Base-by-base conservation (phyloP, 2,888 invertebrate species). In the Yponomeuta malinellus region DNA sequence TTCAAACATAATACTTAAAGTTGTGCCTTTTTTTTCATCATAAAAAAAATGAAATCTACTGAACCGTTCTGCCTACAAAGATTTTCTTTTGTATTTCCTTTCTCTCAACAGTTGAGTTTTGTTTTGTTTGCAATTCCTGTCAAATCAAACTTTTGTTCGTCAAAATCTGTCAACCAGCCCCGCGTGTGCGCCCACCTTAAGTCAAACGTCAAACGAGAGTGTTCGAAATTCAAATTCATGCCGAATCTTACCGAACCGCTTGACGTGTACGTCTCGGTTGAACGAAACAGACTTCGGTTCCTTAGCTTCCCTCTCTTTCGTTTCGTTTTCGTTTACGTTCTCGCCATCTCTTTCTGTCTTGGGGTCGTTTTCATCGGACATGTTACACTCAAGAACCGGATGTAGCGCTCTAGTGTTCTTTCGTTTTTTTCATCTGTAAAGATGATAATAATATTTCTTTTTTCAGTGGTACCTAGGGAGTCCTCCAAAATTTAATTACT, bases 221-320 rank as follows among this genome's bases (percentile, higher is more conserved):
- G 52, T 59, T 59, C 15, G 15, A 59, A 59, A 15, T 59, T 59
- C n/a, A 67, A 43, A 31, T 15, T 15, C 43, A 66, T 31, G 12
- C 15, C 66, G 71, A 65, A 63, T 43, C 95, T 95, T 94, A 96
- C 96, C 96, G 93, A 97, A 97, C 93, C 97, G 93, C 91, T 97
- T 97, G 85, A 97, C 96, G 93, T 96, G 96, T 82, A 97, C 97
- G 94, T 97, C 97, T 89, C 96, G 94, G 94, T 97, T 97, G 94
- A 97, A 97, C 87, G 97, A 97, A 81, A 97, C 97, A 93, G 96
- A 88, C 94, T 95, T 88, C 83, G 89, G 85, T 86, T 92, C 88
- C 75, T 83, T 83, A 78, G 86, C 86, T 87, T 88, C 89, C 79
- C 89, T 82, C 87, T 93, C 89, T 85, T 90, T 90, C 72, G 82